Conservation (phyloP, 1,140 invertebrate genomes). For the Homalodisca vitripennis region DNA sequence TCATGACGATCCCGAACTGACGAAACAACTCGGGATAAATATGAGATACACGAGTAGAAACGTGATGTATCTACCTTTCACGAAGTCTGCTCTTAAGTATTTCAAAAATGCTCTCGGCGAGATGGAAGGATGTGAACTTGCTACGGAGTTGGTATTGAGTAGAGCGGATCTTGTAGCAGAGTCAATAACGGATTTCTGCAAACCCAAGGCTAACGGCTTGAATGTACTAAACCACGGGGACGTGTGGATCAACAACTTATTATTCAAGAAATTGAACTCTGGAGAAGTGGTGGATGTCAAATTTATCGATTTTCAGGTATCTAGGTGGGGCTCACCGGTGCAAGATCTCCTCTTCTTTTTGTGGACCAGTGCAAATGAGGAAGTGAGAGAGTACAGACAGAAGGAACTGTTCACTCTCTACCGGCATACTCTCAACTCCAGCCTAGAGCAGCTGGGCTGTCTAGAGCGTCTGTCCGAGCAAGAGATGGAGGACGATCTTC, state of each 20-base stretch:
- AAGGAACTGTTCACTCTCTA: not conserved
- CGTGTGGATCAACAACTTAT: conserved; percentile 38
- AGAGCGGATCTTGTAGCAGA: not conserved
- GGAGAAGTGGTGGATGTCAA: not conserved
- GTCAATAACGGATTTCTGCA: not conserved
- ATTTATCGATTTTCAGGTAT: conserved; percentile 30
- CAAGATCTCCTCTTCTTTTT: conserved; percentile 35
- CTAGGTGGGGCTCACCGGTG: conserved; percentile 29
- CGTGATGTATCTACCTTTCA: conserved; percentile 51
- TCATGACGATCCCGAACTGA: conserved; percentile 49
- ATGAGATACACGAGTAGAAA: conserved; percentile 50
- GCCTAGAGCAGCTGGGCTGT: conserved; percentile 3
- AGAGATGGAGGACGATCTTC: not conserved
- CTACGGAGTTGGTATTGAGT: not conserved
- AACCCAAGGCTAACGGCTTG: not conserved
- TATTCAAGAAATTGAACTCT: conserved; percentile 28
- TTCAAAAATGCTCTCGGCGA: not conserved
- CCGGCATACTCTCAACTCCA: not conserved
- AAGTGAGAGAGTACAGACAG: conserved; percentile 4
- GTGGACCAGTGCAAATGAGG: conserved; percentile 27
- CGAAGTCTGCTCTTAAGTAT: not conserved
- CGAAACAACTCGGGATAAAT: conserved; percentile 35
- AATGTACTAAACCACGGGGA: conserved; percentile 37
- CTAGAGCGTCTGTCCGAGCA: not conserved
- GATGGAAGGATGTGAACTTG: not conserved